phyloP scores from a whole-genome alignment of 2,888 invertebrate genomes.

The Theretra japonica region DNA sequence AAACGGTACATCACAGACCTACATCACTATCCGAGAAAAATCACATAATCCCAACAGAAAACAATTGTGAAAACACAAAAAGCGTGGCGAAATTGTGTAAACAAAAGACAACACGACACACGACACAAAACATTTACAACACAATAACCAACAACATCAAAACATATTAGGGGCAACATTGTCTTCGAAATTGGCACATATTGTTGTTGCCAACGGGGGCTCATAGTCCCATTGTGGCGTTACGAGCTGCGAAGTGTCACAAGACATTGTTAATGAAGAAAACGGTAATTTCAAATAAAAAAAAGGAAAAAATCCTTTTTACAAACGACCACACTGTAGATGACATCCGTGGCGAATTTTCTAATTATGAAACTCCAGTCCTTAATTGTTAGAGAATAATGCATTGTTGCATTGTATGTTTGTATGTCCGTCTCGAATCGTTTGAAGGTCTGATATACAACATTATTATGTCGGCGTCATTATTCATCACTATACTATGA shows the following conservation, averaged over 20 bases:
- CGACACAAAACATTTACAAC: slow-evolving; percentile 59
- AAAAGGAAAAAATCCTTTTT: slow-evolving; percentile 48
- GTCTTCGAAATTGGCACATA: slow-evolving; percentile 75
- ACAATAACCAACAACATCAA: slow-evolving; percentile 73
- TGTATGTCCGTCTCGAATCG: slow-evolving; percentile 8
- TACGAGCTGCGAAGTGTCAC: slow-evolving; percentile 33
- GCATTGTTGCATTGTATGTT: not conserved
- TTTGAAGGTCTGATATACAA: not conserved
- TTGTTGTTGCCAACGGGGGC: slow-evolving; percentile 74
- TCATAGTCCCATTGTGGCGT: slow-evolving; percentile 35
- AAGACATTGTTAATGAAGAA: slow-evolving; percentile 26
- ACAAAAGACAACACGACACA: slow-evolving; percentile 51
- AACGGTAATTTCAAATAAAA: slow-evolving; percentile 49
- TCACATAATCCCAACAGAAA: not conserved
- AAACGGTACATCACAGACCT: slow-evolving; percentile 18
- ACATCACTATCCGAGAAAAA: slow-evolving; percentile 2
- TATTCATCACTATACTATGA: too few species aligned
- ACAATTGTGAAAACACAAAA: slow-evolving; percentile 11
- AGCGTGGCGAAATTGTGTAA: slow-evolving; percentile 20
- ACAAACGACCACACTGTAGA: slow-evolving; percentile 71
- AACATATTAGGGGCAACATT: slow-evolving; percentile 79
- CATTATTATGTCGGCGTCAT: too few species aligned
- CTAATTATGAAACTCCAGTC: slow-evolving; percentile 57
- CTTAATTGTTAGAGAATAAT: not conserved
- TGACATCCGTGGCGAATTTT: slow-evolving; percentile 79